Percentiles rank a stretch among this genome's conserved stretches.
These are phyloP conservation scores for Dolichotis patagonum DNA, from an alignment of 2,113 vertebrate species.

Conservation along the genomic window DNA sequence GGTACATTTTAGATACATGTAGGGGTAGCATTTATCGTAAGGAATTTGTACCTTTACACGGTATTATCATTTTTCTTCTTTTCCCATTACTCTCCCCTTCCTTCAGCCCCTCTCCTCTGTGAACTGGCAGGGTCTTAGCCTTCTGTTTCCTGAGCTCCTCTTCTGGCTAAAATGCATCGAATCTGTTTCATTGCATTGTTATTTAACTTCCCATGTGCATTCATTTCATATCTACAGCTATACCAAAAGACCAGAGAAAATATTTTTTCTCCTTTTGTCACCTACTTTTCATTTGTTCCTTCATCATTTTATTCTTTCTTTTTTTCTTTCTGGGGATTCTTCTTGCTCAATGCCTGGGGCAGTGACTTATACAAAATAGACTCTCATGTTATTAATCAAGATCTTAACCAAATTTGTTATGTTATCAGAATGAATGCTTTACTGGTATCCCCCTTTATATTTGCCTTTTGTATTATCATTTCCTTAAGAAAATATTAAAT, in stretches of 20 bases:
- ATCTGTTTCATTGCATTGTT: not conserved
- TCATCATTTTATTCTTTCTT: not conserved
- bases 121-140: not conserved
- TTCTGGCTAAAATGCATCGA: not conserved
- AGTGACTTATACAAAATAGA: not conserved
- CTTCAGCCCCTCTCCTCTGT: not conserved
- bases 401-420: not conserved
- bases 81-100: not conserved
- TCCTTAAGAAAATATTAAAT: constrained; percentile 11
- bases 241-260: not conserved
- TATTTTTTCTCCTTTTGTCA: not conserved
- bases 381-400: not conserved
- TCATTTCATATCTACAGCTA: not conserved
- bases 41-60: not conserved
- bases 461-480: not conserved
- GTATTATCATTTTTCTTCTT: not conserved
- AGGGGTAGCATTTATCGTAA: not conserved
- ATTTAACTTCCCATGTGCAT: not conserved
- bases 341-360: not conserved
- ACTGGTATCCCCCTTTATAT: not conserved
- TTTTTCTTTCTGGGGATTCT: not conserved
- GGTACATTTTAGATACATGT: not conserved
- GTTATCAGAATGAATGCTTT: not conserved
- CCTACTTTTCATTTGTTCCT: not conserved
- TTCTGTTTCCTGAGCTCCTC: not conserved